Evolutionary conservation across 35 echinoderm and acorn worm genomes (phyloP).

Genomic region (Stichopus chloronotus): DNA sequence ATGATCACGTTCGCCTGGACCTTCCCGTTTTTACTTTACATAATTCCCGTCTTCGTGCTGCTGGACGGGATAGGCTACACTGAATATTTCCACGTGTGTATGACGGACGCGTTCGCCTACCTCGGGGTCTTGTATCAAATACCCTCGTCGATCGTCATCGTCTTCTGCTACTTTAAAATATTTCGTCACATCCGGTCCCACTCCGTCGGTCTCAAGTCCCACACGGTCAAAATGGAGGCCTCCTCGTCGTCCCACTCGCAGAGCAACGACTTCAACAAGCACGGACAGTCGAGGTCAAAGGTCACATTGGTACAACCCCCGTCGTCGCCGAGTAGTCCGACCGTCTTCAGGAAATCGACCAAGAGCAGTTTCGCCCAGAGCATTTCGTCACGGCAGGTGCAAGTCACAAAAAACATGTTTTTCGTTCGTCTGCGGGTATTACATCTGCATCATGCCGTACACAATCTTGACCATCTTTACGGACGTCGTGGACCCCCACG

Average conservation of each 20-base stretch:
- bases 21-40: conserved; percentile 29
- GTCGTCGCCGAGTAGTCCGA: neutral
- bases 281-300: conserved; percentile 6
- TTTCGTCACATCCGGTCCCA: conserved; percentile 45
- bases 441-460: conserved; percentile 60
- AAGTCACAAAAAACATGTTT: conserved; percentile 76
- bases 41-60: conserved; percentile 40
- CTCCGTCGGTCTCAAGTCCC: conserved; percentile 17
- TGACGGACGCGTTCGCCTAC: conserved; percentile 49
- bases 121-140: conserved; percentile 30
- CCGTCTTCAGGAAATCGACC: neutral
- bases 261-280: neutral
- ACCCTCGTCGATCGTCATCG: conserved; percentile 21
- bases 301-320: neutral
- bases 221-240: neutral
- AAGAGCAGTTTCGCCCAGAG: neutral
- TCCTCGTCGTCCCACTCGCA: conserved; percentile 18
- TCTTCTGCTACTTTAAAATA: conserved; percentile 57
- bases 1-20: conserved; percentile 55
- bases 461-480: conserved; percentile 39
- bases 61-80: conserved; percentile 56
- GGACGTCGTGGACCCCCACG: neutral
- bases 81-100: conserved; percentile 49
- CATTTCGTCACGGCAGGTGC: conserved; percentile 57
- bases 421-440: conserved; percentile 65